Evolutionary conservation across 2,797 vertebrate species (phyloP).

Genomic region (Spatula clypeata): DNA sequence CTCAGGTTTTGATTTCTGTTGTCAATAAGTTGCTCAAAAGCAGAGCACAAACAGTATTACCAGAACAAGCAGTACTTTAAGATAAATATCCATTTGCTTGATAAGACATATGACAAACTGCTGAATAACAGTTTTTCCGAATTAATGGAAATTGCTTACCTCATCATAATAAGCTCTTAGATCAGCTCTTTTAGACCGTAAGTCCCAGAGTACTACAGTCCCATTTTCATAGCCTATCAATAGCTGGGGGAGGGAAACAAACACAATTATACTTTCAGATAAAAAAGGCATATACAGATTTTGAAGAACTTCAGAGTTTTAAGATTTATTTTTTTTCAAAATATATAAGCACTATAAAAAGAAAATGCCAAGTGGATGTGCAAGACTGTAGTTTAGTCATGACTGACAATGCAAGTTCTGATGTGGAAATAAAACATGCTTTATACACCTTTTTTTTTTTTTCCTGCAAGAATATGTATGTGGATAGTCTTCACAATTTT

Average conservation of each 20-base stretch:
- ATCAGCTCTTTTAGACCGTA: conserved; percentile 94
- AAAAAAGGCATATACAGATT: background rate
- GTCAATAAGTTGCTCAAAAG: background rate
- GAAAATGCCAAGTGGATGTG: background rate
- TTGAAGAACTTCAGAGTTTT: background rate
- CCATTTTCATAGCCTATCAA: conserved; percentile 98
- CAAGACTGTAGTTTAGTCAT: background rate
- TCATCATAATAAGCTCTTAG: conserved; percentile 98
- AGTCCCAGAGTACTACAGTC: conserved; percentile 96
- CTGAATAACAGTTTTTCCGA: background rate
- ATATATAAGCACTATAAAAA: background rate
- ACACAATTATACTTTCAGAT: background rate
- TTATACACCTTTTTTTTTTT: background rate
- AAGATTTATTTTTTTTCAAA: background rate
- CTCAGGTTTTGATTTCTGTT: background rate
- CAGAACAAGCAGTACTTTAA: conserved; percentile 2
- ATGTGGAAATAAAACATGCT: background rate
- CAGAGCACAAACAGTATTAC: background rate
- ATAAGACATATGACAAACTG: background rate
- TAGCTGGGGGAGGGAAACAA: conserved; percentile 84
- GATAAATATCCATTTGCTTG: background rate
- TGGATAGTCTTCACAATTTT: background rate
- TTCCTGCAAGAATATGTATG: background rate
- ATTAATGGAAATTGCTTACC: conserved; percentile 84
- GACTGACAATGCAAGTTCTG: background rate